Percentiles rank a stretch among this genome's conserved stretches.
Conservation (phyloP, 37 sponge, comb jelly and placozoan genomes). For the Aplysina aerophoba region DNA sequence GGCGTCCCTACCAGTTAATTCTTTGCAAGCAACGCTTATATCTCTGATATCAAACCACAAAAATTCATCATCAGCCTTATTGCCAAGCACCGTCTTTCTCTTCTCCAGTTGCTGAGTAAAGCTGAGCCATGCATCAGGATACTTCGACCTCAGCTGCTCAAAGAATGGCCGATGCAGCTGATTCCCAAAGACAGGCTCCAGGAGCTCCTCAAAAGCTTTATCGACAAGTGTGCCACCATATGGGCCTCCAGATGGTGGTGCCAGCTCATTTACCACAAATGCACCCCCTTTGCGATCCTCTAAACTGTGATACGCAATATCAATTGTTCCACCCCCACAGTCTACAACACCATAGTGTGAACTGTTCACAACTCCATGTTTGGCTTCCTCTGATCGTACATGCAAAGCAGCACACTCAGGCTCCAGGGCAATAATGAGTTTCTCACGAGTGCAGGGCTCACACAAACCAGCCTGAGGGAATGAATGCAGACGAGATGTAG, state of each 20-base stretch:
- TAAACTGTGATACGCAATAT: conserved; percentile 20
- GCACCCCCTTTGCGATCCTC: background rate
- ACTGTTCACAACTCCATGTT: background rate
- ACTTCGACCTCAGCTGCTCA: background rate
- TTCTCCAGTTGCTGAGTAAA: background rate
- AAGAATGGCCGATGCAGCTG: background rate
- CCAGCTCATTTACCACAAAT: background rate
- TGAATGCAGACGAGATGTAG: too few relatives aligned
- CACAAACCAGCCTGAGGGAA: conserved; percentile 30
- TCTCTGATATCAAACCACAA: background rate
- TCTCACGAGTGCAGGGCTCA: background rate
- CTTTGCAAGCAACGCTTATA: background rate
- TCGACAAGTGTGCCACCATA: conserved; percentile 25
- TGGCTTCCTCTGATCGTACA: background rate
- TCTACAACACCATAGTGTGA: conserved; percentile 13
- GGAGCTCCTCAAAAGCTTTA: conserved; percentile 10
- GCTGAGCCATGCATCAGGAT: conserved; percentile 5
- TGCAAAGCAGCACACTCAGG: conserved; percentile 22
- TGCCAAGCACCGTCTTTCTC: background rate
- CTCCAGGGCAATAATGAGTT: conserved; percentile 19
- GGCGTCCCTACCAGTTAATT: background rate
- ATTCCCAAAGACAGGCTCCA: conserved; percentile 10
- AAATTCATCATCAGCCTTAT: background rate
- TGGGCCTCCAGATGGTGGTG: conserved; percentile 28
- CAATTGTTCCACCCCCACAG: conserved; percentile 35